A percentile compares a stretch with the other conserved stretches of the same genome.
phyloP scores from a whole-genome alignment of 1,140 invertebrate genomes.

The Brachionus paranguensis region DNA sequence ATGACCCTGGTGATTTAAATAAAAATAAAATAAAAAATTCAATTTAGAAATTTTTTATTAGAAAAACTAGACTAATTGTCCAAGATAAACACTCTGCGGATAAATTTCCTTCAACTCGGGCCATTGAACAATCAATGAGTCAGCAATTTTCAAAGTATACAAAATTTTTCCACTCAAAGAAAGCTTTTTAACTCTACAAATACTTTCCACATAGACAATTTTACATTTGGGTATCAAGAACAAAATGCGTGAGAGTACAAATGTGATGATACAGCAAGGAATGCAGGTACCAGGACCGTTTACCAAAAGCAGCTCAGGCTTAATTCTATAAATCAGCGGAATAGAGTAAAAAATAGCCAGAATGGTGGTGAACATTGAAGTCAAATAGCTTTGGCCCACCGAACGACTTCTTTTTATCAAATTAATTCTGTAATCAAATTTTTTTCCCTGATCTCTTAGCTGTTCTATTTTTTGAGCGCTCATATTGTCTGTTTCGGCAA shows the following conservation, averaged over 20 bases:
- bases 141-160: slow-evolving; percentile 65
- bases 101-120: slow-evolving; percentile 62
- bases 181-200: slow-evolving; percentile 79
- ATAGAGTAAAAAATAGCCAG: slow-evolving; percentile 65
- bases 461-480: slow-evolving; percentile 65
- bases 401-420: slow-evolving; percentile 74
- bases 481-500: slow-evolving; percentile 70
- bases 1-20: too few relatives aligned
- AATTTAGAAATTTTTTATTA: too few relatives aligned
- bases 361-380: slow-evolving; percentile 71
- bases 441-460: slow-evolving; percentile 43
- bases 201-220: slow-evolving; percentile 86
- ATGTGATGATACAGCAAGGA: slow-evolving; percentile 70
- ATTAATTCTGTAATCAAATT: slow-evolving; percentile 49
- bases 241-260: slow-evolving; percentile 45
- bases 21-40: too few relatives aligned
- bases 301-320: slow-evolving; percentile 73
- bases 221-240: slow-evolving; percentile 47
- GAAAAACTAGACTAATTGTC: neutral
- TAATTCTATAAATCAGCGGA: slow-evolving; percentile 65
- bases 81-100: slow-evolving; percentile 54
- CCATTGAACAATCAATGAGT: slow-evolving; percentile 88
- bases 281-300: slow-evolving; percentile 95
- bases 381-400: slow-evolving; percentile 77
- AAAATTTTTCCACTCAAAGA: slow-evolving; percentile 83